Percentiles rank a stretch among this genome's conserved stretches.
Evolutionary conservation across 2,113 vertebrate genomes (phyloP).

Genomic region (Archocentrus centrarchus): DNA sequence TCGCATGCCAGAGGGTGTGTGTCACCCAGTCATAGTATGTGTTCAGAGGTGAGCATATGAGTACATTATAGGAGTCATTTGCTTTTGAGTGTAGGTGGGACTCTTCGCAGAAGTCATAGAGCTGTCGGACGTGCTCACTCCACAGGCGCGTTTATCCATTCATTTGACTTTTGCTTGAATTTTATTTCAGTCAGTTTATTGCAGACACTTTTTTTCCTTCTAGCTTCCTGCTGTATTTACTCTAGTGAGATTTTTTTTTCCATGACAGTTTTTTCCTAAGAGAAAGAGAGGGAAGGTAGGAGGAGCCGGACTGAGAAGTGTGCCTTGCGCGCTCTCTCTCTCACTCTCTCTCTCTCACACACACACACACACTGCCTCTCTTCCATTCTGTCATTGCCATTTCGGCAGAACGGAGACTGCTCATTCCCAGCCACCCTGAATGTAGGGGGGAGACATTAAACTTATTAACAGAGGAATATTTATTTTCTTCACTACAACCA

Average conservation of each 20-base stretch:
- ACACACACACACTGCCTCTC: constrained; percentile 69
- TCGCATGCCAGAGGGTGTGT: constrained; percentile 67
- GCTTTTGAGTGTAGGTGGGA: constrained; percentile 44
- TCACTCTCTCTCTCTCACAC: constrained; percentile 54
- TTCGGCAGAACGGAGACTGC: constrained; percentile 75
- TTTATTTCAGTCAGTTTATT: constrained; percentile 7
- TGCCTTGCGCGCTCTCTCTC: constrained; percentile 68
- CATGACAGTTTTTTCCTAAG: constrained; percentile 73
- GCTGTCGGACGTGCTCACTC: constrained; percentile 63
- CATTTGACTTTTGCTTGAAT: constrained; percentile 20
- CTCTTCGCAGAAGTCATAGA: constrained; percentile 56
- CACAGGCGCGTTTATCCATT: constrained; percentile 44
- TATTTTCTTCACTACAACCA: constrained; percentile 60
- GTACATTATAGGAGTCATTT: constrained; percentile 52
- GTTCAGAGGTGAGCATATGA: constrained; percentile 54
- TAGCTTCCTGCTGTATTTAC: constrained; percentile 54
- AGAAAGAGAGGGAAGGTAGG: constrained; percentile 76
- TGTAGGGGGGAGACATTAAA: constrained; percentile 58
- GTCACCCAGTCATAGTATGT: constrained; percentile 25
- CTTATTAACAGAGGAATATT: constrained; percentile 57
- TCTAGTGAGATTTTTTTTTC: constrained; percentile 71
- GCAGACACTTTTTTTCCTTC: constrained; percentile 9
- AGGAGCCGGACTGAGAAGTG: constrained; percentile 76
- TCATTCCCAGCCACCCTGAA: constrained; percentile 78
- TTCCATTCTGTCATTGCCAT: constrained; percentile 85